Percentiles rank a stretch among this genome's conserved stretches.
These are phyloP conservation scores for Diplazon laetatorius DNA, from an alignment of 2,888 invertebrate species.

Conservation along the genomic window DNA sequence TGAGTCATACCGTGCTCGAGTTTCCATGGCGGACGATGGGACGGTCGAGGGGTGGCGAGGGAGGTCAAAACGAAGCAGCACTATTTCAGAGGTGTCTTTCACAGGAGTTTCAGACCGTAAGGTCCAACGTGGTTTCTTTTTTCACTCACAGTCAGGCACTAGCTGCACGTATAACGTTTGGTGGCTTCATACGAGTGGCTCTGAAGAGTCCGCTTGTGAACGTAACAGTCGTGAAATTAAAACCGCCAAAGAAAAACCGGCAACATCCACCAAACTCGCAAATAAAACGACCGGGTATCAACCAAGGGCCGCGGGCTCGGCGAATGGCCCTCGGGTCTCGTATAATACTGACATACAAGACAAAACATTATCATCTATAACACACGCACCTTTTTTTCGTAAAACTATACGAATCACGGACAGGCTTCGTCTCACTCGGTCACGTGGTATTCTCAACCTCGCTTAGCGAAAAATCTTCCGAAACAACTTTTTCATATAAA, in stretches of 20 bases:
- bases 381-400: background rate
- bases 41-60: too few species aligned
- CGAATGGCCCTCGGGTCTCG: slow-evolving; percentile 24
- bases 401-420: too few species aligned
- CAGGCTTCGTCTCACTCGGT: too few species aligned
- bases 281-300: slow-evolving; percentile 40
- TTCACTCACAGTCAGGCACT: slow-evolving; percentile 15
- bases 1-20: slow-evolving; percentile 40
- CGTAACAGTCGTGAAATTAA: slow-evolving; percentile 46
- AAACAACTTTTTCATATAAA: too few species aligned
- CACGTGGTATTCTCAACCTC: too few species aligned
- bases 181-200: slow-evolving; percentile 36
- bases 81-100: slow-evolving; percentile 52
- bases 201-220: slow-evolving; percentile 41
- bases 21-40: slow-evolving; percentile 36
- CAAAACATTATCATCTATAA: slow-evolving; percentile 28
- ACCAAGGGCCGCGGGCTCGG: slow-evolving; percentile 1
- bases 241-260: slow-evolving; percentile 28
- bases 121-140: slow-evolving; percentile 31
- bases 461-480: too few species aligned
- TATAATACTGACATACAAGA: slow-evolving; percentile 29
- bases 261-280: slow-evolving; percentile 18
- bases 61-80: slow-evolving; percentile 51
- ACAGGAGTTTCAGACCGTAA: slow-evolving; percentile 31
- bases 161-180: slow-evolving; percentile 11